A percentile compares a stretch with the other conserved stretches of the same genome.
These are phyloP conservation scores for Drosophila orena DNA, from an alignment of 1,140 invertebrate species.

Conservation along the genomic window DNA sequence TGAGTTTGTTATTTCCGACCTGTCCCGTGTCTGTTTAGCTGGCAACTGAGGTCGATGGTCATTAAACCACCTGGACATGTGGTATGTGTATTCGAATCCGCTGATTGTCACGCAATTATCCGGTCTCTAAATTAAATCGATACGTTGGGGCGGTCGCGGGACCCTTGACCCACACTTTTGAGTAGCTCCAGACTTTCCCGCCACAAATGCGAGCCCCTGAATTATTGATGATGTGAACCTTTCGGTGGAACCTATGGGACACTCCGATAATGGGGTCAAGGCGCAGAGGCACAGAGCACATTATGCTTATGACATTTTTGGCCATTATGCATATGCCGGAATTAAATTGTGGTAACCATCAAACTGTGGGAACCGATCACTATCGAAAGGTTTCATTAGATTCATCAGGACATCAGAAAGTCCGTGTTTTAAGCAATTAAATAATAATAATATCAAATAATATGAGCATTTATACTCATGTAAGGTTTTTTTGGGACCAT, in stretches of 20 bases:
- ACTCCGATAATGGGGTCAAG: slow-evolving; percentile 46
- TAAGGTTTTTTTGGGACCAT: too few relatives aligned
- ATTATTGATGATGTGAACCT: slow-evolving; percentile 73
- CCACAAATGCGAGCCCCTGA: slow-evolving; percentile 48
- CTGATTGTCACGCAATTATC: slow-evolving; percentile 81
- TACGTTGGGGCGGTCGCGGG: slow-evolving; percentile 17
- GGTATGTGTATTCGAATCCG: slow-evolving; percentile 52
- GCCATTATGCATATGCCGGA: slow-evolving; percentile 22
- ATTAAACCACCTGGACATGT: slow-evolving; percentile 49
- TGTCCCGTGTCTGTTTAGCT: slow-evolving; percentile 31
- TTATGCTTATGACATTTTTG: slow-evolving; percentile 39
- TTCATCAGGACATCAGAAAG: not conserved
- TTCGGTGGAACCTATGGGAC: slow-evolving; percentile 36
- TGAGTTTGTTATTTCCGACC: slow-evolving; percentile 18
- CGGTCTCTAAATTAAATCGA: slow-evolving; percentile 69
- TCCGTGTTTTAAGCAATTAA: too few relatives aligned
- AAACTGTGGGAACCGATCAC: slow-evolving; percentile 1
- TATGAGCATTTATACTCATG: too few relatives aligned
- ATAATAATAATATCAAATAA: too few relatives aligned
- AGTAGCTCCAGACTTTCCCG: slow-evolving; percentile 16
- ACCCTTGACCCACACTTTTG: slow-evolving; percentile 26
- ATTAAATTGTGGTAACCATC: not conserved
- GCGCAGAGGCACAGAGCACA: slow-evolving; percentile 40
- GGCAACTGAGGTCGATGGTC: slow-evolving; percentile 51
- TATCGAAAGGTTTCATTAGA: not conserved